Base-by-base conservation (phyloP, 2,888 invertebrate species). In the Troides helena region DNA sequence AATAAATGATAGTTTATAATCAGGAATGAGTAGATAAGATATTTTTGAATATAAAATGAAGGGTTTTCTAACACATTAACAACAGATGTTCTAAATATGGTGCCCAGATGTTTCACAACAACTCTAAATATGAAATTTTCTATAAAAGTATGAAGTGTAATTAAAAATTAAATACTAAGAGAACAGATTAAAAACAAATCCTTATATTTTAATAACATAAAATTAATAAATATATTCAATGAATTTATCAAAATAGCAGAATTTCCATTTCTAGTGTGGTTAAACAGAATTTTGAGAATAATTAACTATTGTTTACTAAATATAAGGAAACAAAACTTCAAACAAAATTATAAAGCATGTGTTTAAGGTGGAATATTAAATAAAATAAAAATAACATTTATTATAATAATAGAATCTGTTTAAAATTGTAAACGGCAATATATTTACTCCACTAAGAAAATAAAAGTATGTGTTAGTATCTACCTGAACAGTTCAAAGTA, bases 401-500 rank as follows among this genome's bases (percentile, higher is more conserved):
- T 17, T 50, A 12, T 17, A 50, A 18, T 4, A 50, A 17, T 17
- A 50, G 1, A 50, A 50, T 50, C 50, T 14, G 14, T 14, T 3
- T 17, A 14, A 50, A 50, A 46, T 2, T 3, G 18, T 2, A 50
- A 17, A 17, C 14, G 10, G 14, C 46, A 46, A 46, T 8, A 46
- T 14, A 50, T 18, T 17, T 4, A 50, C 5, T 50, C 14, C 50
- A 50, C 14, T 50, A 18, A 50, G 14, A 14, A 18, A 50, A 50
- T 14, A 17, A 21, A 50, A 21, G n/a, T 18, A 30, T 8, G 18
- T 25, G 17, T n/a, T 39, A 21, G 57, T 69, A 87, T 92, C 93
- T 92, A 95, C 95, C 95, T 95, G 83, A 95, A 95, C 80, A 94
- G 93, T 84, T 95, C 95, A 83, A 97, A 97, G 93, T 99, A 99